A percentile compares a stretch with the other conserved stretches of the same genome.
Evolutionary conservation across 1,140 invertebrate species (phyloP).

Genomic region (Cyclina sinensis): DNA sequence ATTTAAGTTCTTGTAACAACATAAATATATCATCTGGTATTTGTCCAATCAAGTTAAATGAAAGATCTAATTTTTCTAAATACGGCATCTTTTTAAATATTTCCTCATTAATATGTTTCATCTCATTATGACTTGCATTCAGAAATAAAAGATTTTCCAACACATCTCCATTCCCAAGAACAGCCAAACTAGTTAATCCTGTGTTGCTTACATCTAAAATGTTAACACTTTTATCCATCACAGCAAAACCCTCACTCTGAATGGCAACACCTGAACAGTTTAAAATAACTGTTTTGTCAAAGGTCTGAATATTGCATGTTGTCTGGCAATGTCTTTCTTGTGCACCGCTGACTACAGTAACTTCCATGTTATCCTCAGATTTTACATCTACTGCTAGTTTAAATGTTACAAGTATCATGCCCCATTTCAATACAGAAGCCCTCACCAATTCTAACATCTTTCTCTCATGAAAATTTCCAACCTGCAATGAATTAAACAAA

Average conservation of each 20-base stretch:
- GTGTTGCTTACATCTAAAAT: slow-evolving; percentile 2
- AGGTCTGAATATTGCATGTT: not conserved
- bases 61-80: slow-evolving; percentile 25
- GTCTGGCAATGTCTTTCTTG: not conserved
- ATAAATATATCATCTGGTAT: not conserved
- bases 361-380: not conserved
- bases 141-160: not conserved
- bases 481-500: no score
- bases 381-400: not conserved
- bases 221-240: not conserved
- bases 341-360: not conserved
- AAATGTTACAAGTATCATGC: not conserved
- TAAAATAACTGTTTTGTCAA: not conserved
- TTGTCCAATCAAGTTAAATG: not conserved
- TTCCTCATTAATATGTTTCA: not conserved
- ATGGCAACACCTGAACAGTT: slow-evolving; percentile 14
- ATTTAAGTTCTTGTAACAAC: not conserved
- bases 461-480: no score
- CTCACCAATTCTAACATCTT: no score
- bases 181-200: not conserved
- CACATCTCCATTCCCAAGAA: not conserved
- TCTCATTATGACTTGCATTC: slow-evolving; percentile 11
- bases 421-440: no score
- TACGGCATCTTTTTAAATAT: not conserved
- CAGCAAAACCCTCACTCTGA: not conserved